phyloP scores from a whole-genome alignment of 2,888 invertebrate species.

The Zaprionus bogoriensis region DNA sequence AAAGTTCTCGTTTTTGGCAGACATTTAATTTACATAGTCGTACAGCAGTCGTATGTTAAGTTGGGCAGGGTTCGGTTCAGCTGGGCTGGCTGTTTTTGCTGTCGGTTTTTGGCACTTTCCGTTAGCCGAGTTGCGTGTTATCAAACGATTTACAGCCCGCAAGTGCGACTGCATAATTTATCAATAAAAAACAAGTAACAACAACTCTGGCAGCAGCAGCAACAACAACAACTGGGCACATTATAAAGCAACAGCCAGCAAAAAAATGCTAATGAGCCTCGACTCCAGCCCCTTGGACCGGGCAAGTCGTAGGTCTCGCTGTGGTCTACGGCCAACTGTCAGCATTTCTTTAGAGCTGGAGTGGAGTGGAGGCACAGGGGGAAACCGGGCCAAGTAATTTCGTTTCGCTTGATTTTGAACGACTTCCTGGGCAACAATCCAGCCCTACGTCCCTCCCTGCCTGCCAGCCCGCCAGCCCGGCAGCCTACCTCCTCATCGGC shows the following conservation, averaged over 20 bases:
- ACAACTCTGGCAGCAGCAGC: slow-evolving; percentile 12
- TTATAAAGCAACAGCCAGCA: slow-evolving; percentile 69
- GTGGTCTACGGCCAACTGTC: slow-evolving; percentile 64
- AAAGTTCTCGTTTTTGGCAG: slow-evolving; percentile 34
- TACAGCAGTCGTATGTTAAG: background rate
- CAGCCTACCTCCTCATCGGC: background rate
- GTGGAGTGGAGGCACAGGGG: background rate
- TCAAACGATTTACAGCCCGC: slow-evolving; percentile 74
- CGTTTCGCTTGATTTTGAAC: slow-evolving; percentile 76
- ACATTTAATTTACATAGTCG: slow-evolving; percentile 54
- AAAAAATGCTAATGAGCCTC: slow-evolving; percentile 68
- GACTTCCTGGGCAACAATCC: slow-evolving; percentile 67
- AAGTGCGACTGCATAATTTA: slow-evolving; percentile 76
- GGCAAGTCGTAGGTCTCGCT: slow-evolving; percentile 37
- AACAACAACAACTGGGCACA: slow-evolving; percentile 37
- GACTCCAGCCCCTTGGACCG: slow-evolving; percentile 5
- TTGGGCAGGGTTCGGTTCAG: background rate
- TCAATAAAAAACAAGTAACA: slow-evolving; percentile 58
- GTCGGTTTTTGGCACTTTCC: slow-evolving; percentile 62
- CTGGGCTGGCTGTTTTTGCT: background rate
- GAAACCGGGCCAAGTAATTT: slow-evolving; percentile 55
- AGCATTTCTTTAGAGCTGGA: slow-evolving; percentile 30
- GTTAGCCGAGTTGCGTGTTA: slow-evolving; percentile 72
- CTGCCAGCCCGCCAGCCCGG: background rate
- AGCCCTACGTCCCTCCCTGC: background rate